Base-by-base conservation (phyloP, 2,888 invertebrate genomes). In the Pristionchus arcanus region DNA sequence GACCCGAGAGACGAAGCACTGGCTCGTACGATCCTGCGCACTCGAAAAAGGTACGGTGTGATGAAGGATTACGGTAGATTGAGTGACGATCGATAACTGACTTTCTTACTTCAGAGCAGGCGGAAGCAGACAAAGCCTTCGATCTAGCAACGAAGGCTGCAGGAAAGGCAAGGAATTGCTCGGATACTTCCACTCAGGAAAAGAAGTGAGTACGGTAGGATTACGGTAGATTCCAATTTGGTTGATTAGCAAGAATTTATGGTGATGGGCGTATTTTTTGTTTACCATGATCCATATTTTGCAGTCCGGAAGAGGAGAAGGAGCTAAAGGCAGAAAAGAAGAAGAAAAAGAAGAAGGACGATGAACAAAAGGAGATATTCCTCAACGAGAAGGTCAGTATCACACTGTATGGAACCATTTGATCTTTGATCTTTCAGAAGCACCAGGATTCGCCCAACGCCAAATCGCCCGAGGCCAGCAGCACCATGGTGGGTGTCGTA, bases 291-390 rank as follows among this genome's bases (percentile, higher is more conserved):
- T 19, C 25, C 25, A 7, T 11, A 9, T 28, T 42, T 53, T 55
- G 13, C 49, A 53, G 55, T 13, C 42, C n/a, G 31, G 31, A 31
- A 15, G 84, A 85, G 19, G 84, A 85, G 15, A 31, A 85, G 15
- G 19, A 25, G 55, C 59, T 28, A 25, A 25, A 37, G 34, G 16
- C 9, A 11, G 19, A 49, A 59, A 53, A 25, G 5, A 85, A 59
- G 13, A 59, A 59, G 59, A 85, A 85, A 34, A 85, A 85, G 84
- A 85, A 85, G 53, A 83, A 83, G 84, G 84, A 85, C 19, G 84
- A 85, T 21, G 84, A 59, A 34, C 34, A 21, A 21, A 16, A 34
- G 9, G 84, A 85, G 59, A 7, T 13, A 0, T 85, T 59, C 59
- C 21, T 31, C 59, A 85, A 85, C 34, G 84, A 85, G 34, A 55